These are phyloP conservation scores for Xestia rhomboidea DNA, from an alignment of 2,888 invertebrate genomes.

Conservation along the genomic window DNA sequence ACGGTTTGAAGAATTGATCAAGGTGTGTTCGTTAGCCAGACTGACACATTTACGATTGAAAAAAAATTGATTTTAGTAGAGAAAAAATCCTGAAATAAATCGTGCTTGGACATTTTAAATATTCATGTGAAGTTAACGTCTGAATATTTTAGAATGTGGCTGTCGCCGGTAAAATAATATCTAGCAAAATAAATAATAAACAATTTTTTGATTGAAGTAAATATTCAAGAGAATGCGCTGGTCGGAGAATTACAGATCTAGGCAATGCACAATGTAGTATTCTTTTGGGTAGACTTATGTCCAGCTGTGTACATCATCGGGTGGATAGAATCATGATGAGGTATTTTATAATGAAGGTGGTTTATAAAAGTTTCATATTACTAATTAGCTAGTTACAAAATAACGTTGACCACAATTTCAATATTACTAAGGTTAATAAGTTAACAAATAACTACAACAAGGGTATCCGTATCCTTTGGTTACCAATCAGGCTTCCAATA, in stretches of 20 bases:
- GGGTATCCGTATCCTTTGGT: constrained; percentile 28
- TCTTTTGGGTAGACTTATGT: not conserved
- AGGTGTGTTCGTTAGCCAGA: constrained; percentile 17
- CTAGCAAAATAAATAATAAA: not conserved
- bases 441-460: constrained; percentile 32
- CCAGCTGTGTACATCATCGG: not conserved
- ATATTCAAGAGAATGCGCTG: not conserved
- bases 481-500: constrained; percentile 42
- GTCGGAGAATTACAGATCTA: not conserved
- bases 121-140: not conserved
- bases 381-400: not conserved
- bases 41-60: not conserved
- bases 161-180: not conserved
- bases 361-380: not conserved
- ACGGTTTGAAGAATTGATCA: constrained; percentile 28
- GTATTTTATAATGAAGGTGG: not conserved
- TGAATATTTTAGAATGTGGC: not conserved
- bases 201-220: not conserved
- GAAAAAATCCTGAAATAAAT: not conserved
- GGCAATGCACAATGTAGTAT: not conserved
- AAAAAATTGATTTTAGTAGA: no score
- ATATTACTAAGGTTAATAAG: constrained; percentile 25
- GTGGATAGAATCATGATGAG: not conserved
- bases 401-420: not conserved
- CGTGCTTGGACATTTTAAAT: not conserved